Evolutionary conservation across 2,797 vertebrate genomes (phyloP).

Genomic region (Acrossocheilus wenchowensis): DNA sequence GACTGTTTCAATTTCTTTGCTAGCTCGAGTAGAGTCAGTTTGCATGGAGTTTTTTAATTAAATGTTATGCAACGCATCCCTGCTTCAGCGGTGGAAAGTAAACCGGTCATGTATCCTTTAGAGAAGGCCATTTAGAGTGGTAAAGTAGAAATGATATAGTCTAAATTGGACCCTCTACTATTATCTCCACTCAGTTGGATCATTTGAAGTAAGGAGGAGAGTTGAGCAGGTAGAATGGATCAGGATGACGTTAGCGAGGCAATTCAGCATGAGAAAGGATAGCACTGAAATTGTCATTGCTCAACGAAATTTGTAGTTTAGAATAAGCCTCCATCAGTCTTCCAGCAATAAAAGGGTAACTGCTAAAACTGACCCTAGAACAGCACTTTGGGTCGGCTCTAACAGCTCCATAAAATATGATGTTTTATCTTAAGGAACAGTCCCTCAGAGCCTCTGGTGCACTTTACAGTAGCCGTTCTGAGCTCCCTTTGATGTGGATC

Average conservation of each 20-base stretch:
- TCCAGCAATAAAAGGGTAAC: constrained; percentile 24
- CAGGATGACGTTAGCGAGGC: constrained; percentile 14
- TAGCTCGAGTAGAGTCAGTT: constrained; percentile 25
- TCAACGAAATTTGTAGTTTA: constrained; percentile 13
- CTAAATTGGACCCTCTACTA: constrained; percentile 21
- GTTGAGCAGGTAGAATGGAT: constrained; percentile 36
- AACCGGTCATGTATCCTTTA: constrained; percentile 28
- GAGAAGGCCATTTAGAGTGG: constrained; percentile 30
- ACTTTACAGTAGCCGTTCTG: constrained; percentile 53
- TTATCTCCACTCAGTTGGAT: constrained; percentile 21
- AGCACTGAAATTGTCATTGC: constrained; percentile 14
- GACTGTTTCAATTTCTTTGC: constrained; percentile 38
- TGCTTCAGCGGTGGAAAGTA: constrained; percentile 27
- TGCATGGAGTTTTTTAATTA: constrained; percentile 57
- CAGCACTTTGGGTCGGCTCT: constrained; percentile 34
- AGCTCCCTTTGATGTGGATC: constrained; percentile 56
- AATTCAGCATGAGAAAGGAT: constrained; percentile 21
- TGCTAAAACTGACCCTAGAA: constrained; percentile 39
- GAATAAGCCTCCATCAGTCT: constrained; percentile 28
- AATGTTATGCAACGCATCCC: constrained; percentile 54
- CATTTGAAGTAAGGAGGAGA: constrained; percentile 17
- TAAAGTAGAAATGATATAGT: constrained; percentile 21
- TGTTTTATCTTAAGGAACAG: constrained; percentile 24
- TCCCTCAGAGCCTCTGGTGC: constrained; percentile 40
- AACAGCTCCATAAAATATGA: constrained; percentile 38